Evolutionary conservation across 1,140 invertebrate species (phyloP).

Genomic region (Myzus persicae): DNA sequence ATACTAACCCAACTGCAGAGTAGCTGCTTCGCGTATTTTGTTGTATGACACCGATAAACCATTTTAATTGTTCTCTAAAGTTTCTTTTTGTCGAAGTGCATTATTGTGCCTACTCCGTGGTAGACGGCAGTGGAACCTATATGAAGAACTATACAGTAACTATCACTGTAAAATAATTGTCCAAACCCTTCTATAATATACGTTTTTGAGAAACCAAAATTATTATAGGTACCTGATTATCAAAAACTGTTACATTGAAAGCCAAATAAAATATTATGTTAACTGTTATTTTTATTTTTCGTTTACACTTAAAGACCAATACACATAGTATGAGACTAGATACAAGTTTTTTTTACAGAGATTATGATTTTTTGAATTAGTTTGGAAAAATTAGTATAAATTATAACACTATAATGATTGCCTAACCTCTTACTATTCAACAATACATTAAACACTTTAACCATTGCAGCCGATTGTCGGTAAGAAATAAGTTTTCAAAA

Average conservation of each 20-base stretch:
- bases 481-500: slow-evolving; percentile 11
- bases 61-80: background rate
- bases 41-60: too few species aligned
- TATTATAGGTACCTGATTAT: background rate
- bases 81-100: background rate
- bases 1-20: too few species aligned
- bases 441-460: background rate
- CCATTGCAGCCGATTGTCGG: background rate
- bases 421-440: background rate
- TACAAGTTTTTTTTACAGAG: background rate
- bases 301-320: background rate
- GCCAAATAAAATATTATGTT: background rate
- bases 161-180: background rate
- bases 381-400: background rate
- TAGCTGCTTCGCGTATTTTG: too few species aligned
- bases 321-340: background rate
- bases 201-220: background rate
- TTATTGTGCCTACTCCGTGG: too few species aligned
- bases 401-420: background rate
- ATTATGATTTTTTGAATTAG: background rate
- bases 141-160: too few species aligned
- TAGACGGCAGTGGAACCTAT: too few species aligned
- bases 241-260: background rate
- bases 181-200: background rate
- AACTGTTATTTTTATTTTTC: background rate